These are phyloP conservation scores for Rhagonycha lutea DNA, from an alignment of 2,888 invertebrate species.

Conservation along the genomic window DNA sequence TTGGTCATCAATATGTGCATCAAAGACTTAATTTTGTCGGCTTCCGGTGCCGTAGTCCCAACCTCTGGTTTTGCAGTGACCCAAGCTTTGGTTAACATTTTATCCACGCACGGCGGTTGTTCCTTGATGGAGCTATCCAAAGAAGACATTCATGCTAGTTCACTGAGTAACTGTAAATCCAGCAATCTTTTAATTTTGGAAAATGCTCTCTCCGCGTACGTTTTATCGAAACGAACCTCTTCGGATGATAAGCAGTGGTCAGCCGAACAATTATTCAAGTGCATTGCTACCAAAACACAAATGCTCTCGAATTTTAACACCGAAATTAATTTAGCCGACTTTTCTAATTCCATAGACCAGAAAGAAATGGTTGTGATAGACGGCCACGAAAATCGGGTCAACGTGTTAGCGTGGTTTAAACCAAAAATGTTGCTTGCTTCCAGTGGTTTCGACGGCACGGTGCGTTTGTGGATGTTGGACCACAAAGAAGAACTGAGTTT, in stretches of 20 bases:
- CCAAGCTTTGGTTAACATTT: constrained; percentile 62
- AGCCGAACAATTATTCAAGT: constrained; percentile 61
- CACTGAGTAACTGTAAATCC: constrained; percentile 28
- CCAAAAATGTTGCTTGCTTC: constrained; percentile 58
- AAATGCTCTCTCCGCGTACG: constrained; percentile 64
- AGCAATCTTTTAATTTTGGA: constrained; percentile 58
- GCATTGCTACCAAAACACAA: constrained; percentile 53
- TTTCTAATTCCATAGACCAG: constrained; percentile 54
- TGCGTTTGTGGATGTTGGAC: constrained; percentile 61
- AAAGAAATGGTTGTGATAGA: constrained; percentile 52
- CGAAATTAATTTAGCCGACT: constrained; percentile 59
- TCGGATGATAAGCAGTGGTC: constrained; percentile 64
- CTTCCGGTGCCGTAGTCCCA: constrained; percentile 48
- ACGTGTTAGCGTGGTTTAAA: constrained; percentile 55
- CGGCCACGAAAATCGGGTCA: constrained; percentile 62
- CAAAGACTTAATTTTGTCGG: constrained; percentile 57
- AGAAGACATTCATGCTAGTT: constrained; percentile 40
- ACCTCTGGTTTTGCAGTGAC: constrained; percentile 60
- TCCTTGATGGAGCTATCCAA: constrained; percentile 50
- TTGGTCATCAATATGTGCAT: constrained; percentile 63
- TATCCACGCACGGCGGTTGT: constrained; percentile 56
- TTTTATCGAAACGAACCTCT: constrained; percentile 60
- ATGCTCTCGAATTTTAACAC: constrained; percentile 46
- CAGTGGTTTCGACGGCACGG: constrained; percentile 66
- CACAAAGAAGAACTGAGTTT: constrained; percentile 47